These are phyloP conservation scores for Sminthurinus aureus DNA, from an alignment of 2,888 invertebrate species.

Conservation along the genomic window DNA sequence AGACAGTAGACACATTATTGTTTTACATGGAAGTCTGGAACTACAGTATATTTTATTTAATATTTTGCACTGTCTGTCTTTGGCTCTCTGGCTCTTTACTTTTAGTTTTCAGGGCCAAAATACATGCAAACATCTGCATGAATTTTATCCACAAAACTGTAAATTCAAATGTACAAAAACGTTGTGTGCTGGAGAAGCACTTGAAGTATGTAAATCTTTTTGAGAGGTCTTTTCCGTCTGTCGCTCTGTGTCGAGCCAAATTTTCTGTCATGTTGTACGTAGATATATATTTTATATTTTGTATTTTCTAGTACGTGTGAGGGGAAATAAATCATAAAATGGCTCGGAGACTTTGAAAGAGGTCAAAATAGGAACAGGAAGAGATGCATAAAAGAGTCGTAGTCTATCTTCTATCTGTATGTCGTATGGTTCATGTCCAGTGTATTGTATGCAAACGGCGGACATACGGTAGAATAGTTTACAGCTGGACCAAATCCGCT, in stretches of 20 bases:
- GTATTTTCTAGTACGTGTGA: not conserved
- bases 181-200: not conserved
- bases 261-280: not conserved
- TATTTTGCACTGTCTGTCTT: not conserved
- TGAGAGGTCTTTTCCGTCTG: not conserved
- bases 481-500: conserved; percentile 24
- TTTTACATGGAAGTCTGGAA: no score
- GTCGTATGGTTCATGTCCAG: not conserved
- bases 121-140: no score
- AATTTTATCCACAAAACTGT: no score
- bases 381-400: not conserved
- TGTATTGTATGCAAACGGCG: not conserved
- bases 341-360: not conserved
- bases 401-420: not conserved
- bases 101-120: not conserved
- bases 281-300: not conserved
- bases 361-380: not conserved
- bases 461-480: conserved; percentile 18
- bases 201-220: not conserved
- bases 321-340: conserved; percentile 18
- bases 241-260: not conserved
- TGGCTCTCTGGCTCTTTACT: not conserved
- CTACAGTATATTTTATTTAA: no score
- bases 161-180: no score
- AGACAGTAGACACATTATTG: no score